Conservation (phyloP, 1,140 invertebrate species). For the Papilio polytes region DNA sequence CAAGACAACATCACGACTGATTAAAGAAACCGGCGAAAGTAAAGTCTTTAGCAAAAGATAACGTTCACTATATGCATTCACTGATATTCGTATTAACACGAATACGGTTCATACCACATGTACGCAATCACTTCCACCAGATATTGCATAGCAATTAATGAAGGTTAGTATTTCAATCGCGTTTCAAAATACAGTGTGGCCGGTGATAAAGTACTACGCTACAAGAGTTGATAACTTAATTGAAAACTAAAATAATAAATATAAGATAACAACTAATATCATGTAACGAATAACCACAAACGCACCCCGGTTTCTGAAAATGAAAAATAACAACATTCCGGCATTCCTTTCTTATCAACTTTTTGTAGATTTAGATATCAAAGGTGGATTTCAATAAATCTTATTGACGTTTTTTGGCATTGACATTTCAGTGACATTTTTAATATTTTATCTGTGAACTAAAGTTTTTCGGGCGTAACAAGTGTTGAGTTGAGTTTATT, state of each 20-base stretch:
- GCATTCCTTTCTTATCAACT: neutral
- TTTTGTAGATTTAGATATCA: neutral
- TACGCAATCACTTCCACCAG: conserved; percentile 34
- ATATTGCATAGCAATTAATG: conserved; percentile 26
- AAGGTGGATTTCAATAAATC: neutral
- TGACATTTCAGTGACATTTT: neutral
- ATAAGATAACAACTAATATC: neutral
- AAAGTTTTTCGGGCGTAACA: neutral
- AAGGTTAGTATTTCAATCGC: conserved; percentile 32
- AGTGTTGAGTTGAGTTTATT: neutral
- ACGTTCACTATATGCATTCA: neutral
- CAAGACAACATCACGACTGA: conserved; percentile 67
- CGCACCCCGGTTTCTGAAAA: neutral
- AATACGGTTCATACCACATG: conserved; percentile 10
- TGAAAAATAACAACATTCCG: conserved; percentile 18
- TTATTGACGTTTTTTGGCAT: neutral
- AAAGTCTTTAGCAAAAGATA: neutral
- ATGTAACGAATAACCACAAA: conserved; percentile 19
- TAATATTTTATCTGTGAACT: neutral
- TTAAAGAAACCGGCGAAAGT: neutral
- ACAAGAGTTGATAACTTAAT: neutral
- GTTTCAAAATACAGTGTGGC: conserved; percentile 12
- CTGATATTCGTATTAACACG: conserved; percentile 25
- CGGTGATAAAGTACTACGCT: neutral
- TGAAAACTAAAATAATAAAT: conserved; percentile 16